phyloP scores from a whole-genome alignment of 2,888 invertebrate genomes.

The Melinopterus prodromus region DNA sequence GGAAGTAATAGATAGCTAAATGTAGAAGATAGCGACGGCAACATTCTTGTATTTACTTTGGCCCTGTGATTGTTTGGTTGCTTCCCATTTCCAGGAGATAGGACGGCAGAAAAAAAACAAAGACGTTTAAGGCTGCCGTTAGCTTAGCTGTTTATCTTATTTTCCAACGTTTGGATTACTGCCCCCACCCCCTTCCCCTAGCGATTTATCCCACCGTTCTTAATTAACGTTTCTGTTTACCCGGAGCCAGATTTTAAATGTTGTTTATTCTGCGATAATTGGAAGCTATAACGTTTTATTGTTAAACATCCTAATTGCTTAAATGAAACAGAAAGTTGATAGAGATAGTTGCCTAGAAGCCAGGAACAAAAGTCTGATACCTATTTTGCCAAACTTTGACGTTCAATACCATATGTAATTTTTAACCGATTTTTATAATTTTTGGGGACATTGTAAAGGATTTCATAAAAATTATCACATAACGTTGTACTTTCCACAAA shows the following conservation, averaged over 20 bases:
- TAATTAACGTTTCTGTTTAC: neutral
- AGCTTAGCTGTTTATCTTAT: neutral
- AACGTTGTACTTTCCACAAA: no score
- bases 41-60: neutral
- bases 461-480: no score
- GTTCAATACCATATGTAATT: no score
- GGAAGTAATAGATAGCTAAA: neutral
- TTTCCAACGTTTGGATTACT: neutral
- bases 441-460: no score
- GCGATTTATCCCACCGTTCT: neutral
- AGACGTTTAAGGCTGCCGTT: neutral
- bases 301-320: neutral
- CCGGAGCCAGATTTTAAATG: neutral
- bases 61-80: neutral
- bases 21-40: neutral
- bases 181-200: neutral
- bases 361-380: no score
- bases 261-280: neutral
- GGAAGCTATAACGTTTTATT: neutral
- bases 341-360: no score
- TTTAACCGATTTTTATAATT: no score
- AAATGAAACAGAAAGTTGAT: no score
- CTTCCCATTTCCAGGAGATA: neutral
- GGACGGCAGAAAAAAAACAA: neutral
- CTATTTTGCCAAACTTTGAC: no score